Percentiles rank a stretch among this genome's conserved stretches.
These are phyloP conservation scores for Hypercompe scribonia DNA, from an alignment of 2,888 invertebrate genomes.

Conservation along the genomic window DNA sequence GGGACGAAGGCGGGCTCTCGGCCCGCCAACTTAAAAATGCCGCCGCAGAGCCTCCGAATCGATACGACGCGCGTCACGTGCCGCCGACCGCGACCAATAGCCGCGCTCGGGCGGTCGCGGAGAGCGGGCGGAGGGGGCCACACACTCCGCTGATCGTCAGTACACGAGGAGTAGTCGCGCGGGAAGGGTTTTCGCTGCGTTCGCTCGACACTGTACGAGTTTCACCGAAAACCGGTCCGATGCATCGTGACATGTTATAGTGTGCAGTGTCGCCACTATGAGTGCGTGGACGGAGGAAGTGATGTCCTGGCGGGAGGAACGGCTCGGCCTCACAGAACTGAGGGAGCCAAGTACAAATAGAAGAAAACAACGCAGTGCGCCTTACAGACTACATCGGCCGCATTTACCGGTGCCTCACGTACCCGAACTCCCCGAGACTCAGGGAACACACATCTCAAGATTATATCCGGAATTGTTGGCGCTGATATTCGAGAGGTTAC, in stretches of 20 bases:
- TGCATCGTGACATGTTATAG: conserved; percentile 78
- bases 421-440: conserved; percentile 81
- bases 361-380: conserved; percentile 87
- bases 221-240: conserved; percentile 80
- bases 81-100: conserved; percentile 83
- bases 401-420: conserved; percentile 84
- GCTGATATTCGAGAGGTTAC: conserved; percentile 95
- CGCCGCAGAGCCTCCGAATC: conserved; percentile 93
- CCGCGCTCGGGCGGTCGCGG: conserved; percentile 73
- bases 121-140: conserved; percentile 60
- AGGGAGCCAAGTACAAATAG: conserved; percentile 78
- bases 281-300: conserved; percentile 85
- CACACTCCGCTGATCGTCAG: conserved; percentile 65
- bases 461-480: conserved; percentile 97
- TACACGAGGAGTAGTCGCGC: conserved; percentile 70
- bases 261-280: conserved; percentile 76
- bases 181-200: conserved; percentile 64
- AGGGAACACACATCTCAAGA: conserved; percentile 92
- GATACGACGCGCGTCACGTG: conserved; percentile 91
- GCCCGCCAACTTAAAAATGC: conserved; percentile 91
- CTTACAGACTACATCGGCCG: conserved; percentile 90
- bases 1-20: conserved; percentile 82
- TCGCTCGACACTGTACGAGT: conserved; percentile 60
- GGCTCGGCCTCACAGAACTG: conserved; percentile 79
- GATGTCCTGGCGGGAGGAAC: conserved; percentile 81